These are phyloP conservation scores for Drosophila nigromelanica DNA, from an alignment of 1,140 invertebrate species.

Conservation along the genomic window DNA sequence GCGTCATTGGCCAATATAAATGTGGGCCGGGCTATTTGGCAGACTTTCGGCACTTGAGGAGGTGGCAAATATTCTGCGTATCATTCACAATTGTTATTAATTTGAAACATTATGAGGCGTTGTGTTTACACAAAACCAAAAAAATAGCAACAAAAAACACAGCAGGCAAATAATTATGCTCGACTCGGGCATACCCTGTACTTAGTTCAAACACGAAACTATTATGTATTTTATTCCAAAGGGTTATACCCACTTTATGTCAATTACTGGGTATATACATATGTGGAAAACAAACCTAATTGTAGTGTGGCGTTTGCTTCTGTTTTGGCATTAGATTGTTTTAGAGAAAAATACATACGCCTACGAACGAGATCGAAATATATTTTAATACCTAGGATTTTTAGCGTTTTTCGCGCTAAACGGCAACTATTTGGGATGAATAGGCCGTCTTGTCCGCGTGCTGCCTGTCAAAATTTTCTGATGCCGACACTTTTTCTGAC, in stretches of 20 bases:
- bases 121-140: conserved; percentile 61
- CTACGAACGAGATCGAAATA: conserved; percentile 4
- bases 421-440: conserved; percentile 20
- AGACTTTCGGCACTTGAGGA: conserved; percentile 11
- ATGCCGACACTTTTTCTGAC: conserved; percentile 54
- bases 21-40: background rate
- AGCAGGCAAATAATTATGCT: conserved; percentile 10
- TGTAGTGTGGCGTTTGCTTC: background rate
- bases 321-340: conserved; percentile 4
- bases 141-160: conserved; percentile 3
- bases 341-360: conserved; percentile 4
- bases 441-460: conserved; percentile 57
- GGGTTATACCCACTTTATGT: background rate
- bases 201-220: background rate
- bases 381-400: conserved; percentile 9
- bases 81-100: conserved; percentile 72
- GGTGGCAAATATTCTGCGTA: conserved; percentile 30
- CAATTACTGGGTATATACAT: background rate
- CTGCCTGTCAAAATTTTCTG: conserved; percentile 61
- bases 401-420: background rate
- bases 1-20: conserved; percentile 20
- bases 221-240: background rate
- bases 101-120: conserved; percentile 70
- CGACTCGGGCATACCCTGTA: conserved; percentile 4
- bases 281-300: conserved; percentile 3